Base-by-base conservation (phyloP, 2,113 vertebrate species). In the Chaetura pelagica region DNA sequence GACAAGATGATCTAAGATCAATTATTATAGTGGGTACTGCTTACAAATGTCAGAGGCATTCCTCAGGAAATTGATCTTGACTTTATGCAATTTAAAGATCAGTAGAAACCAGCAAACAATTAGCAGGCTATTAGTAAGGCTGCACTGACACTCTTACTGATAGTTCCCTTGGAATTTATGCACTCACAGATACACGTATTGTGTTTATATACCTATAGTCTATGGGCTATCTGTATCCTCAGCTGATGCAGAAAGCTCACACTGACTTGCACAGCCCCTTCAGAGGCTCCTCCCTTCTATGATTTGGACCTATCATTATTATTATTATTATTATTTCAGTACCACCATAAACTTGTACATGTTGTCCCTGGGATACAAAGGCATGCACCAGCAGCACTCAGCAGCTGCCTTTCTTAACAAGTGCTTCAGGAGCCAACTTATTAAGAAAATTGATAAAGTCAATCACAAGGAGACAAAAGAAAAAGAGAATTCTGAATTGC, bases 41-140 rank as follows among this genome's bases (percentile, higher is more conserved):
- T 89, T 93, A 97, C 32, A 72, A 87, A 96, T 52, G 81, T 91
- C 94, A 94, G 84, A 95, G 54, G 38, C 61, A 94, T 76, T 90
- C 89, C 57, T 77, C 92, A 87, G 76, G 35, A 68, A 91, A 90
- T 68, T 90, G 77, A 95, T 94, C 48, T 52, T 87, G 69, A 91
- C 81, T 90, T 95, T 42, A 93, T 84, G 84, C 91, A 93, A 88
- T 89, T 74, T 94, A 75, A 96, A 95, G 84, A 94, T 96, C 80
- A 93, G 94, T 83, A 96, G 84, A 78, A 90, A 74, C 66, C 82
- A 94, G 46, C 42, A 74, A 76, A 82, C 91, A 95, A 94, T 94
- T 93, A 97, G 42, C 55, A 81, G 64, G 58, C 63, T 90, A 73
- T 96, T 94, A 95, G 68, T 79, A 87, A 89, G 79, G 40, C 46